phyloP scores from a whole-genome alignment of 2,113 vertebrate species.

The Lophotis ruficrista region DNA sequence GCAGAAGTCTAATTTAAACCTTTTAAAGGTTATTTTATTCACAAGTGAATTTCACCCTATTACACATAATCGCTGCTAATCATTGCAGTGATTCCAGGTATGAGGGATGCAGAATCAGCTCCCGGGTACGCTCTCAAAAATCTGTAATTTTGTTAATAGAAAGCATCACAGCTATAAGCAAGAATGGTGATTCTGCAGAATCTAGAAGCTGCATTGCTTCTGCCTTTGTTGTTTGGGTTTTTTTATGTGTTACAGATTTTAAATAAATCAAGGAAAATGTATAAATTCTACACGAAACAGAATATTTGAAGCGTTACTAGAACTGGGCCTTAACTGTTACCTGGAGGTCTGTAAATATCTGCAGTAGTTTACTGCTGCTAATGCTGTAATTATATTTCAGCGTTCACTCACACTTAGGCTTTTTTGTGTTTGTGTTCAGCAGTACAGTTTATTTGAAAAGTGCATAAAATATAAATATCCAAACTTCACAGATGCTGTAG shows the following conservation, averaged over 20 bases:
- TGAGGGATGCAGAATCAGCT: background rate
- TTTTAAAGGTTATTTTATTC: background rate
- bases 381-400: conserved; percentile 60
- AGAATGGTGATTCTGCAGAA: background rate
- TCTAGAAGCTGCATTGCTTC: background rate
- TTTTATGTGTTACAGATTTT: conserved; percentile 27
- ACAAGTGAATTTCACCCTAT: background rate
- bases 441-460: conserved; percentile 39
- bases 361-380: conserved; percentile 28
- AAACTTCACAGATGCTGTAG: conserved; percentile 66
- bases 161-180: background rate
- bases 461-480: conserved; percentile 72
- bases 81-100: background rate
- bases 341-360: conserved; percentile 65
- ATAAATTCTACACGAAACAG: conserved; percentile 22
- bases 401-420: conserved; percentile 1
- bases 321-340: conserved; percentile 31
- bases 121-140: background rate
- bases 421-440: conserved; percentile 61
- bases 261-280: conserved; percentile 51
- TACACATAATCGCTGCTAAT: background rate
- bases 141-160: background rate
- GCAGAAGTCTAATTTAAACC: background rate
- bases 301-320: conserved; percentile 42
- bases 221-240: conserved; percentile 31